Evolutionary conservation across 2,888 invertebrate species (phyloP), one percentile per base, ranked within the genome.

Genomic region (Alentia gelatinosa): DNA sequence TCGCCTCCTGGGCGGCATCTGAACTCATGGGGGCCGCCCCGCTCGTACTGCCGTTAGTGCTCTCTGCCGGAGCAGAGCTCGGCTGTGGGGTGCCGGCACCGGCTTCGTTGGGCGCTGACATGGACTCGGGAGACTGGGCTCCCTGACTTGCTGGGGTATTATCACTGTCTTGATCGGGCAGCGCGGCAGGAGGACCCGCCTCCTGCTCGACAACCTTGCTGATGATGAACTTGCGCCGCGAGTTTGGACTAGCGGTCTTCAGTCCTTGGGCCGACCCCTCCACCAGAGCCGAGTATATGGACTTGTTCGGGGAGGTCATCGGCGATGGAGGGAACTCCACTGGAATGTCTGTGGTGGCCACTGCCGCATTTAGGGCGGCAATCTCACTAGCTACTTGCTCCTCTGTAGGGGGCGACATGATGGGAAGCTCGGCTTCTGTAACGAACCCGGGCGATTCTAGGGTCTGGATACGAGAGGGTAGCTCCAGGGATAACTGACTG

Each of bases 401-500:
- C 40, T 35, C 74, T 0, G 83, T 7, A 1, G 91, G 91, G 4
- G 91, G 91, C 9, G 90, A 68, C 15, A 35, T 42, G 42, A 91
- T 56, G 35, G 89, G 90, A 56, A 92, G 74, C 15, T 91, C 90
- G 7, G 84, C 68, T 50, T 89, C 93, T 33, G 92, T 91, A 23
- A 91, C 90, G 50, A 93, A 93, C 23, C 90, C 91, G 0, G 93
- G 93, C 26, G 92, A 92, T 37, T 94, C 94, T 26, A 94, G 91
- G 37, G 92, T 92, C 90, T 92, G 91, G 33, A 92, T 92, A 0
- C 93, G 91, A 4, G 93, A 37, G 7, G 89, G 91, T 35, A 91
- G 89, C 39, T 83, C 37, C 42, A 91, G 74, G 30, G 89, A 42
- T 1, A 89, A 33, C 56, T 83, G 79, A 9, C 68, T 3, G 26